Evolutionary conservation across 2,888 invertebrate genomes (phyloP), one percentile per base, ranked within the genome.

Genomic region (Trichopria drosophilae): DNA sequence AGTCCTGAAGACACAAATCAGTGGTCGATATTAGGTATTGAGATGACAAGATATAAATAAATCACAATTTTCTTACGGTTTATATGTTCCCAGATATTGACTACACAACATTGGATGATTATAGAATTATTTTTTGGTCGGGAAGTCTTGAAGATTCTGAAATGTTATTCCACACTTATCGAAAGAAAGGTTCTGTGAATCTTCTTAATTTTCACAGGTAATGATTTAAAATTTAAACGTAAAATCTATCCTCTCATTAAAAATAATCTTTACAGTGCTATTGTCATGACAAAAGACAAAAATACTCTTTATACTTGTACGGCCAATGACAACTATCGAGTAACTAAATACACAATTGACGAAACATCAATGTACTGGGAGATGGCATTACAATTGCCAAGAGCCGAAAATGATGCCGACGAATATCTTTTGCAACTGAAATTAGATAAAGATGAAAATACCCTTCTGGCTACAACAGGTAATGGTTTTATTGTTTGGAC

Each of bases 401-500:
- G 87, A 45, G 80, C 81, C 28, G 81, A 83, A 60, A 87, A 86
- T 13, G 90, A 90, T 51, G 82, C 84, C 0, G 84, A 83, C 15
- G 90, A 90, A 70, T 84, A 84, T 36, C 79, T 93, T 71, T 77
- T 93, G 34, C 93, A 93, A 70, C 75, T 96, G 44, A 90, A 90
- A 67, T 76, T 95, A 31, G 90, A 92, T 57, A 86, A 85, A 63
- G 84, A 90, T 42, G 92, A 93, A 70, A 82, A 84, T 24, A 86
- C 86, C 78, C 77, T 96, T 3, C 78, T 93, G 37, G 94, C 91
- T 0, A 90, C 90, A 0, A 86, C 90, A 2, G 88, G 88, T 5
- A 90, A 90, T 66, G 90, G 91, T 48, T 91, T 91, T 63, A 82
- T 88, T 1, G 83, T 91, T 5, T 92, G 91, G 91, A 85, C 89